Percentiles rank a stretch among this genome's conserved stretches.
Evolutionary conservation across 2,113 vertebrate genomes (phyloP).

Genomic region (Dascyllus trimaculatus): DNA sequence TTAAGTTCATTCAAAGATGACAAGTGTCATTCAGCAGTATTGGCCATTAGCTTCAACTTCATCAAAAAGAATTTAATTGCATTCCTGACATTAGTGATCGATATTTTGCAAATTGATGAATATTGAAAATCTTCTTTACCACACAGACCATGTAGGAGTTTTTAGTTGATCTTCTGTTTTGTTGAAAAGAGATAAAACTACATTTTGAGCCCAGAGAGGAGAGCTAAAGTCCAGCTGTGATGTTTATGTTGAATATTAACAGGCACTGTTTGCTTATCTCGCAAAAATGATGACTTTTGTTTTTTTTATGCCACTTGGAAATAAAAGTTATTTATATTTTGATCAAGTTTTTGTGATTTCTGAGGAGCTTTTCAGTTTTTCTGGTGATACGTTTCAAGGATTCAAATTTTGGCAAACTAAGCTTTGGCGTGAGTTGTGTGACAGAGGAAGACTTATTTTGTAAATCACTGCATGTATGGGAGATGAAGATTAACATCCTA

Average conservation of each 20-base stretch:
- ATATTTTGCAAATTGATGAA: conserved; percentile 14
- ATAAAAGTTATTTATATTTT: conserved; percentile 67
- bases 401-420: background rate
- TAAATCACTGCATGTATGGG: too few relatives aligned
- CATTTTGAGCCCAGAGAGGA: background rate
- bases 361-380: background rate
- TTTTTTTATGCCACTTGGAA: conserved; percentile 58
- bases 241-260: conserved; percentile 46
- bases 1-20: conserved; percentile 29
- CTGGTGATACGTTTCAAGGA: background rate
- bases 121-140: conserved; percentile 12
- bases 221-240: conserved; percentile 16
- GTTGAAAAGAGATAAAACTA: background rate
- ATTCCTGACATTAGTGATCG: conserved; percentile 36
- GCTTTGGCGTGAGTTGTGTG: too few relatives aligned
- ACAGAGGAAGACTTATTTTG: too few relatives aligned
- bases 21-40: conserved; percentile 6
- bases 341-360: background rate
- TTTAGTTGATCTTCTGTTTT: conserved; percentile 37
- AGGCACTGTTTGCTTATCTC: conserved; percentile 21
- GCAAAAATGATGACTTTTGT: conserved; percentile 13
- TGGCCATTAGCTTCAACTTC: conserved; percentile 1
- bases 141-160: background rate
- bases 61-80: conserved; percentile 17
- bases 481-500: too few relatives aligned